Percentiles rank a stretch among this genome's conserved stretches.
Conservation (phyloP, 2,888 invertebrate genomes). For the Drosophila putrida region DNA sequence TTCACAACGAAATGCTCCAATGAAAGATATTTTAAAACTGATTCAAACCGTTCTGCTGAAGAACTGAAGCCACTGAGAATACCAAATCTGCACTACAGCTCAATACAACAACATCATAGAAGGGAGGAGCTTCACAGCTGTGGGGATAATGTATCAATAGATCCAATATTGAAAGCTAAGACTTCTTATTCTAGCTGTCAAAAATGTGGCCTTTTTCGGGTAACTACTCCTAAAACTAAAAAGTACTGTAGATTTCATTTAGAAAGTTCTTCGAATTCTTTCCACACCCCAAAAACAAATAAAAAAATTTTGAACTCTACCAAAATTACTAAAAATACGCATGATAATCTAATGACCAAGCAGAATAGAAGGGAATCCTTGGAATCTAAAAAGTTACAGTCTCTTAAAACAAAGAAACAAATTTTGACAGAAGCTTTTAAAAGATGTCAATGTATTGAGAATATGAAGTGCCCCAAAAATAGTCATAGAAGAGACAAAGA, state of each 20-base stretch:
- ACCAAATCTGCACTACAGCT: conserved; percentile 17
- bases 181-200: conserved; percentile 13
- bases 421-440: background rate
- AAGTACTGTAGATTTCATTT: background rate
- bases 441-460: background rate
- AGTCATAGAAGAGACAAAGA: background rate
- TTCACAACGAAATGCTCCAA: conserved; percentile 10
- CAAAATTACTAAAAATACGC: background rate
- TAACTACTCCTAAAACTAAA: background rate
- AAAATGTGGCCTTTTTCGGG: conserved; percentile 34
- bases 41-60: background rate
- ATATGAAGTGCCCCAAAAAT: background rate
- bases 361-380: background rate
- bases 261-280: background rate
- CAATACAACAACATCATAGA: background rate
- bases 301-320: background rate
- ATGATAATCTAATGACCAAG: no score
- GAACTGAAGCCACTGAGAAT: conserved; percentile 25
- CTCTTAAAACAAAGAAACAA: background rate
- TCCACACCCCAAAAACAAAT: conserved; percentile 2
- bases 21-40: no score
- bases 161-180: background rate
- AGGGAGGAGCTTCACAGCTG: background rate
- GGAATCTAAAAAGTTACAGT: background rate
- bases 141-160: conserved; percentile 14